Evolutionary conservation across 2,888 invertebrate genomes (phyloP), one percentile per base, ranked within the genome.

Genomic region (Antheraea assamensis): DNA sequence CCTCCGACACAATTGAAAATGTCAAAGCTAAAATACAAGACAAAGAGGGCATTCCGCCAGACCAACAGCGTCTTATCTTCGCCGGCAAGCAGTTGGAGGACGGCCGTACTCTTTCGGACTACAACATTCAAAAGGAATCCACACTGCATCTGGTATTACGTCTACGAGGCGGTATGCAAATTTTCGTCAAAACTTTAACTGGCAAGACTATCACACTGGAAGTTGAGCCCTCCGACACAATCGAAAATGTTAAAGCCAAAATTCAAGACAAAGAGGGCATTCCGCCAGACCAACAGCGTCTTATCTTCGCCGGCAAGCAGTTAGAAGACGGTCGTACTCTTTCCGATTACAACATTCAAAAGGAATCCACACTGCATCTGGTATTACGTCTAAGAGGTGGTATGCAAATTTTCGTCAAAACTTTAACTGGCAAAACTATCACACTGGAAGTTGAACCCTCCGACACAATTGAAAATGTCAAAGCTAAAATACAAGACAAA

Each of bases 1-100:
- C 95, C 1, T 95, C 95, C 3, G 95, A 96, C 79, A 94, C 95
- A 1, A 96, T 96, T 79, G 95, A 96, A 82, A 96, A 96, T 83
- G 95, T 96, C 0, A 96, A 96, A 80, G 92, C 94, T 3, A 95
- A 95, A 79, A 95, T 95, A 71, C 95, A 95, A 80, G 93, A 93
- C 75, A 93, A 72, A 52, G 72, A 72, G 24, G n/a, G n/a, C n/a
- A n/a, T n/a, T n/a, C n/a, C n/a, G n/a, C n/a, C n/a, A n/a, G n/a
- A n/a, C n/a, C n/a, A n/a, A n/a, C n/a, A n/a, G n/a, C n/a, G n/a
- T n/a, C n/a, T n/a, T n/a, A n/a, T n/a, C n/a, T n/a, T n/a, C n/a
- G n/a, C n/a, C n/a, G n/a, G n/a, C n/a, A n/a, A n/a, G n/a, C n/a
- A n/a, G n/a, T n/a, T n/a, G n/a, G 96, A 96, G 88, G 96, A 96